phyloP scores from a whole-genome alignment of 2,797 vertebrate genomes.

The Myotis findleyi region DNA sequence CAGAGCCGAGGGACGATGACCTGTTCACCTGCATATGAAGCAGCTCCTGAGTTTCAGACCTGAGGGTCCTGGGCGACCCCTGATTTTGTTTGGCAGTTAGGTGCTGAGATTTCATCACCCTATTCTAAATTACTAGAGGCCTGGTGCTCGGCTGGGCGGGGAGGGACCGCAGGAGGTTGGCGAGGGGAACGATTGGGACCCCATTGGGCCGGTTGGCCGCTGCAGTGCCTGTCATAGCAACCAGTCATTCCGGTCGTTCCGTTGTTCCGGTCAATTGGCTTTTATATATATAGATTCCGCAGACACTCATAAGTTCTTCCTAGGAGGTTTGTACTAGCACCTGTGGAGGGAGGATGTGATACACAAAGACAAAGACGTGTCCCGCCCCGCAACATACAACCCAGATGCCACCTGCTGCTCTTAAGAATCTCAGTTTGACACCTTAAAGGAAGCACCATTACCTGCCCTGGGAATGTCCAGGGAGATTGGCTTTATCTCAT shows the following conservation, averaged over 20 bases:
- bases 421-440: background rate
- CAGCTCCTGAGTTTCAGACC: background rate
- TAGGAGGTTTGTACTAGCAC: conserved; percentile 39
- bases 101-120: conserved; percentile 60
- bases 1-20: background rate
- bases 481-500: background rate
- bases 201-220: too few species aligned
- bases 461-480: background rate
- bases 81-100: conserved; percentile 16
- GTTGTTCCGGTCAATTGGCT: too few species aligned
- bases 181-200: rapidly evolving
- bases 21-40: background rate
- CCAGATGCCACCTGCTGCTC: background rate
- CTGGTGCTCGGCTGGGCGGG: too few species aligned
- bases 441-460: background rate
- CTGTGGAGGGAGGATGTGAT: background rate
- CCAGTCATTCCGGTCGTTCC: rapidly evolving
- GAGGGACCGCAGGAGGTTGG: too few species aligned
- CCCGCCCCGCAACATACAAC: background rate
- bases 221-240: too few species aligned
- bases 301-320: conserved; percentile 51
- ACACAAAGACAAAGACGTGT: conserved; percentile 8
- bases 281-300: conserved; percentile 21
- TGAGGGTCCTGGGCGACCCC: background rate
- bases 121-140: conserved; percentile 55